A percentile compares a stretch with the other conserved stretches of the same genome.
phyloP scores from a whole-genome alignment of 1,140 invertebrate species.

The Phymastichus coffea region DNA sequence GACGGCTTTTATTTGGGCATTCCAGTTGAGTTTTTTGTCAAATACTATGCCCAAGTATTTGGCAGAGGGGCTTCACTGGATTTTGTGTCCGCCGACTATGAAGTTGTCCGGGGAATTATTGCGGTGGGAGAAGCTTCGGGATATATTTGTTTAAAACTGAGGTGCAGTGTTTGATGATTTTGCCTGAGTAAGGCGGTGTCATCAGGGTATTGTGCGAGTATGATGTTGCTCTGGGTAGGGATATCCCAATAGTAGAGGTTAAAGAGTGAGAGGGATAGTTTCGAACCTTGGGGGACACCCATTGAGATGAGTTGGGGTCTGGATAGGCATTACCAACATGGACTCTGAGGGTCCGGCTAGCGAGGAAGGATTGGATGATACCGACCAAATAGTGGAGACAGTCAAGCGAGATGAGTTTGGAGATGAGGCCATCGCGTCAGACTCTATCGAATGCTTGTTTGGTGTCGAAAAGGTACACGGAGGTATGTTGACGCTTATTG shows the following conservation, averaged over 20 bases:
- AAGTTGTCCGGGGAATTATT: background rate
- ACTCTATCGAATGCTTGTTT: too few relatives aligned
- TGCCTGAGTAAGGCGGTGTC: background rate
- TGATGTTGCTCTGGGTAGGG: background rate
- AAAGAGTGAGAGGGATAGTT: too few relatives aligned
- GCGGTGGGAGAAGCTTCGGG: background rate
- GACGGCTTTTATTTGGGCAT: background rate
- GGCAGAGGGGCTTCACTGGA: background rate
- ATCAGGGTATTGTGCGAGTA: constrained; percentile 7
- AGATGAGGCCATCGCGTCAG: constrained; percentile 37
- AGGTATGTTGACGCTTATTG: constrained; percentile 4
- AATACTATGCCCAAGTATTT: constrained; percentile 12
- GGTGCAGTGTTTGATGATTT: background rate
- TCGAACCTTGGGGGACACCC: constrained; percentile 16
- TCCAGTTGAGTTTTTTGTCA: constrained; percentile 2
- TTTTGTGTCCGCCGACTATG: background rate
- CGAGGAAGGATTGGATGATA: constrained; percentile 14
- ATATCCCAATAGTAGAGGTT: constrained; percentile 10
- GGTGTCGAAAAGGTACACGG: constrained; percentile 30
- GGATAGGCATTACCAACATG: background rate
- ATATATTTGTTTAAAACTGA: background rate
- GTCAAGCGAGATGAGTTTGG: constrained; percentile 20
- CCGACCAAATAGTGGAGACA: constrained; percentile 22
- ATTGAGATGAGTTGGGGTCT: background rate
- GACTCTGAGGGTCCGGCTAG: background rate